Evolutionary conservation across 2,797 vertebrate genomes (phyloP), one percentile per base, ranked within the genome.

Genomic region (Avahi laniger): DNA sequence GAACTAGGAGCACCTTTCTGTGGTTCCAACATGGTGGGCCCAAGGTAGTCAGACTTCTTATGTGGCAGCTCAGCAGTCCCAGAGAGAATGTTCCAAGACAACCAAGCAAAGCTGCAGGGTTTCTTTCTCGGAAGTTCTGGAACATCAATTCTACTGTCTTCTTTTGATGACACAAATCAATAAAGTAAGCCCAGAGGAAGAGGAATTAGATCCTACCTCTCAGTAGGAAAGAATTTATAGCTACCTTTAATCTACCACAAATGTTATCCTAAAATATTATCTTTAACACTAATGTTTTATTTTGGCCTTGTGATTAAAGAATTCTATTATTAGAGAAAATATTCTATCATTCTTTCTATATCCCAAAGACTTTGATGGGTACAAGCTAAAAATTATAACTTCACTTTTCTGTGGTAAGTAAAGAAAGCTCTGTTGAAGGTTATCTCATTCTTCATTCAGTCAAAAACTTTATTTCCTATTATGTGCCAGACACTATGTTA

Each of bases 251-350:
- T 69, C 35, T 76, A 38, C 24, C 15, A 65, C 26, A 87, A 26
- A 92, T 70, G 4, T 43, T 91, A 52, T 35, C 35, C 67, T 90
- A 84, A 83, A 94, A 87, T 89, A 61, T 41, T 72, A 1, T 93
- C 20, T 96, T 43, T 90, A 67, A 59, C 30, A 30, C 41, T 57
- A 87, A 30, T 83, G 48, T 46, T 94, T 86, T 52, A 35, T 43
- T 95, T 93, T 91, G 63, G 26, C 63, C 15, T 94, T 89, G 5
- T 59, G 28, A 92, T 73, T 85, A 87, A 79, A 94, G 17, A 92
- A 46, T 70, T 81, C 30, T 90, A 4, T 46, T 91, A 76, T 81
- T 70, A 15, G 50, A 91, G 28, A 69, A 89, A 80, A 50, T 78
- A 84, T 24, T 70, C 28, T 73, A 0, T 85, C 38, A 43, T 93